These are phyloP conservation scores for Scaptomyza montana DNA, from an alignment of 1,140 invertebrate species.

Conservation along the genomic window DNA sequence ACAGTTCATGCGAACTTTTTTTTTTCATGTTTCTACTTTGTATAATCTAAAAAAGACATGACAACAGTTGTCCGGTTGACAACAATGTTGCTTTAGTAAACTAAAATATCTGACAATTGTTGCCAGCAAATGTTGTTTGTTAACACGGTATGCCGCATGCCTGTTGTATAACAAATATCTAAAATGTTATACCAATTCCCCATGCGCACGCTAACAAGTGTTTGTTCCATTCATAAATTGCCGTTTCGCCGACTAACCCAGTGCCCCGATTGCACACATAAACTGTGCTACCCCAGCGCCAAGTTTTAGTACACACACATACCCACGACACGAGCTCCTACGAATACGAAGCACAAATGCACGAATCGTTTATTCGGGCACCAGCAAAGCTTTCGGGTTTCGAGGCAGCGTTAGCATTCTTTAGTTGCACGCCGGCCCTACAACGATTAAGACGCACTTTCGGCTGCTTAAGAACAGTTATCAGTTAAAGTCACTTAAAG, in stretches of 20 bases:
- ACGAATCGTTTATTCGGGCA: slow-evolving; percentile 1
- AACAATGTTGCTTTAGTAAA: slow-evolving; percentile 1
- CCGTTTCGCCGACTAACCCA: slow-evolving; percentile 43
- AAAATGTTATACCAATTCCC: slow-evolving; percentile 39
- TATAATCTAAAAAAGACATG: background rate
- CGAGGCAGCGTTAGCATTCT: background rate
- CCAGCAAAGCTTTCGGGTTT: slow-evolving; percentile 7
- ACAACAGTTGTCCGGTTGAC: background rate
- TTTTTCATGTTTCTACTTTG: background rate
- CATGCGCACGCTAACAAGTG: slow-evolving; percentile 73
- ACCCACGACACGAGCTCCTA: slow-evolving; percentile 2
- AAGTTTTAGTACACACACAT: slow-evolving; percentile 49
- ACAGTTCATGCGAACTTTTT: background rate
- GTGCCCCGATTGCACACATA: slow-evolving; percentile 26
- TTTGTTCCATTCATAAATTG: slow-evolving; percentile 78
- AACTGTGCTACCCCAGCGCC: slow-evolving; percentile 50
- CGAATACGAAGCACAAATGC: background rate
- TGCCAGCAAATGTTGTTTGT: background rate
- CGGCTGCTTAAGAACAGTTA: slow-evolving; percentile 29
- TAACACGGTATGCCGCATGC: slow-evolving; percentile 5
- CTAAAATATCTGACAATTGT: too few relatives aligned
- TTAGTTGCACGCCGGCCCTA: slow-evolving; percentile 71
- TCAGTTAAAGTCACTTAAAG: slow-evolving; percentile 8
- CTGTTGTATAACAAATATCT: slow-evolving; percentile 22
- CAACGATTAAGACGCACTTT: slow-evolving; percentile 61